Evolutionary conservation across 2,888 invertebrate species (phyloP).

Genomic region (Drosophila fulvimacula): DNA sequence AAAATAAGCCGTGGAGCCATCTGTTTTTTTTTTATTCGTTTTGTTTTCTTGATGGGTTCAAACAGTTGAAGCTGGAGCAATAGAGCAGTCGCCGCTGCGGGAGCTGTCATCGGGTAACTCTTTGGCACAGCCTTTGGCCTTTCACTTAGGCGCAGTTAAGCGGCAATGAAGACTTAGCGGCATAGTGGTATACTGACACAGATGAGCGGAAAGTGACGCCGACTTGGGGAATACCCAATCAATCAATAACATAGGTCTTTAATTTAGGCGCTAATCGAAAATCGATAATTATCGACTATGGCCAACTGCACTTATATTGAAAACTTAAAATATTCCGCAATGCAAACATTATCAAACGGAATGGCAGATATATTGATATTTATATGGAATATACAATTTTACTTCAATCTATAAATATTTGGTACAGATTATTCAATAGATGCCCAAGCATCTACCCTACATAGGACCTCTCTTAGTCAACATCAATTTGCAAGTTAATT

Average conservation of each 20-base stretch:
- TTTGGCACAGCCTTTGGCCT: constrained; percentile 54
- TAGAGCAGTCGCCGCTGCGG: not conserved
- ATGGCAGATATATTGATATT: no score
- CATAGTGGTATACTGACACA: constrained; percentile 12
- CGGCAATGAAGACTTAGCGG: constrained; percentile 22
- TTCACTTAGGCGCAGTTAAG: constrained; percentile 57
- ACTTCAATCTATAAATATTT: not conserved
- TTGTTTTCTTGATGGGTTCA: not conserved
- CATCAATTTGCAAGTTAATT: not conserved
- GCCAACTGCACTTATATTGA: accelerated
- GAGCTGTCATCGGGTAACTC: not conserved
- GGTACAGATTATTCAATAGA: not conserved
- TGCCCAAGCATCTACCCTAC: no score
- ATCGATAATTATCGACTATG: not conserved
- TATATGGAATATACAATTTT: no score
- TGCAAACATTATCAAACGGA: no score
- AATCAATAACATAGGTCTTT: no score
- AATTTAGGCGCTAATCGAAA: no score
- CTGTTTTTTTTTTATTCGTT: not conserved
- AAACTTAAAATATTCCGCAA: no score
- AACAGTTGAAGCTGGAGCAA: not conserved
- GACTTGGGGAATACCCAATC: not conserved
- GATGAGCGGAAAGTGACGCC: not conserved
- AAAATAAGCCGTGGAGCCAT: constrained; percentile 7
- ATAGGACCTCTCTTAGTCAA: no score